Percentiles rank a stretch among this genome's conserved stretches.
These are phyloP conservation scores for Colletes collaris DNA, from an alignment of 2,888 invertebrate genomes.

Conservation along the genomic window DNA sequence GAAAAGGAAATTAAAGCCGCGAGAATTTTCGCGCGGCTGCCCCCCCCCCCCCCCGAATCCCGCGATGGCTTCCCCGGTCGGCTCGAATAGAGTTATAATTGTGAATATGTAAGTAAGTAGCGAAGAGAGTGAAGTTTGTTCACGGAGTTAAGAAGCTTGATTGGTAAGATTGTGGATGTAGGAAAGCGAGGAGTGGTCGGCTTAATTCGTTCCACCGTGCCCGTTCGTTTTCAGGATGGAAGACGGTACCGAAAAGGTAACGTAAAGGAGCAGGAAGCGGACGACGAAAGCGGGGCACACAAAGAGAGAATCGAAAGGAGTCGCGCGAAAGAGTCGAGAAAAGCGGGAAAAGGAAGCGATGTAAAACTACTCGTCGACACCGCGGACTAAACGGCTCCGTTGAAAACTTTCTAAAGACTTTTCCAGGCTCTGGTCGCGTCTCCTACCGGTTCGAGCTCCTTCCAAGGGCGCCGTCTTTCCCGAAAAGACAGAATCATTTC, in stretches of 20 bases:
- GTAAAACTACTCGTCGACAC: conserved; percentile 18
- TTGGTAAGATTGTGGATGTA: conserved; percentile 38
- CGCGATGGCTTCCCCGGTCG: conserved; percentile 11
- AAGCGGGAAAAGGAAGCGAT: conserved; percentile 8
- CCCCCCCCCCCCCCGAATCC: conserved; percentile 11
- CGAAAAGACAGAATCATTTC: neutral
- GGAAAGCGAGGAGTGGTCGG: conserved; percentile 16
- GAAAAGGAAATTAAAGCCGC: conserved; percentile 23
- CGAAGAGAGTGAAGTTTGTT: conserved; percentile 44
- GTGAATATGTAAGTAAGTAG: conserved; percentile 68
- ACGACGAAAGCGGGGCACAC: conserved; percentile 7
- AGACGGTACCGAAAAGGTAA: neutral
- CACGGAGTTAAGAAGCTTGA: conserved; percentile 53
- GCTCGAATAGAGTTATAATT: conserved; percentile 52
- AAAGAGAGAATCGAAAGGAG: conserved; percentile 7
- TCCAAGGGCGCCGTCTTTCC: conserved; percentile 16
- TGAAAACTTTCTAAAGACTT: conserved; percentile 48
- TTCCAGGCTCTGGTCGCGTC: conserved; percentile 30
- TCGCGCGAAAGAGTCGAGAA: neutral
- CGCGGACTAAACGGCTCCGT: conserved; percentile 28
- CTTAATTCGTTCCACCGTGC: conserved; percentile 42
- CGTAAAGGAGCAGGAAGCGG: too few species aligned
- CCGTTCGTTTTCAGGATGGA: conserved; percentile 14
- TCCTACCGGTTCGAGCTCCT: conserved; percentile 22
- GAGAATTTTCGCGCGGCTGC: conserved; percentile 27